Evolutionary conservation across 2,797 vertebrate genomes (phyloP).

Genomic region (Eidolon dupreanum): DNA sequence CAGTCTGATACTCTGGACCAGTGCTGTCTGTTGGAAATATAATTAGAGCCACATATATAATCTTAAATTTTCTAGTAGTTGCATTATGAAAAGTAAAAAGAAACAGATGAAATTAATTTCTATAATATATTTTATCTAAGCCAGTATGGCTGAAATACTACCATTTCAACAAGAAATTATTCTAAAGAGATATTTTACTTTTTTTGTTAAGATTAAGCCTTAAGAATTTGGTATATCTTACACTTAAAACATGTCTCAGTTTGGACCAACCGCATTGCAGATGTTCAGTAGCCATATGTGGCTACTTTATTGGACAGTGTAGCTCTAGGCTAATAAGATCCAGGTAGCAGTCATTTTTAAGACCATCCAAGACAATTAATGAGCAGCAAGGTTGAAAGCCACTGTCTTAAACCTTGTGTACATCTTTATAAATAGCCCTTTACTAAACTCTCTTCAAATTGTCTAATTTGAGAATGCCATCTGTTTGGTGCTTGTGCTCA

Average conservation of each 20-base stretch:
- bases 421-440: not conserved
- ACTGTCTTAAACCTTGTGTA: not conserved
- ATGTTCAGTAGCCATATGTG: not conserved
- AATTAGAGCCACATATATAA: not conserved
- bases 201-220: not conserved
- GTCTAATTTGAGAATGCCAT: not conserved
- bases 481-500: not conserved
- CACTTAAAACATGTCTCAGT: not conserved
- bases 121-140: not conserved
- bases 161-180: not conserved
- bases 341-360: not conserved
- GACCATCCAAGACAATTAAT: not conserved
- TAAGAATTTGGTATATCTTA: not conserved
- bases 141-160: not conserved
- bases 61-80: not conserved
- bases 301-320: not conserved
- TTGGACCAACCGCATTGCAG: not conserved
- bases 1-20: not conserved
- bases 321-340: not conserved
- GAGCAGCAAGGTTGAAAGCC: not conserved
- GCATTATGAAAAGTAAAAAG: not conserved
- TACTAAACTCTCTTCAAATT: not conserved
- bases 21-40: not conserved
- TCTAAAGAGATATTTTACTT: not conserved
- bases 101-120: constrained; percentile 12